These are phyloP conservation scores for Poeciliopsis turneri DNA, from an alignment of 2,797 vertebrate species.

Conservation along the genomic window DNA sequence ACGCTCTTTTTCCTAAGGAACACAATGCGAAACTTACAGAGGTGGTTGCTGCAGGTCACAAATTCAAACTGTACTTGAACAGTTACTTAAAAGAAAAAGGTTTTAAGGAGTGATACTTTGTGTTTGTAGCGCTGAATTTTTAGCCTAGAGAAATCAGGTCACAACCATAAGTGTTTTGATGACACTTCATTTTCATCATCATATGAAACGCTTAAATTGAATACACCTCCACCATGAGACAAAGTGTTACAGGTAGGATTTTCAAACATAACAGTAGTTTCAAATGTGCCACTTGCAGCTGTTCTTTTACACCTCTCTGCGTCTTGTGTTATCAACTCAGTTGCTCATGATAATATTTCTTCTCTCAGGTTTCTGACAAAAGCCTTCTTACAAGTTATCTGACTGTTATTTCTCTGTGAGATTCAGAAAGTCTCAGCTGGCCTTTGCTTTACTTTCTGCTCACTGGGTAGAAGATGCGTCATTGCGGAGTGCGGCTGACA, in stretches of 20 bases:
- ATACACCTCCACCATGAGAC: neutral
- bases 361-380: conserved; percentile 14
- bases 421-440: conserved; percentile 18
- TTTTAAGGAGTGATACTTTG: conserved; percentile 25
- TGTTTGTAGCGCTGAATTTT: conserved; percentile 25
- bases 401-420: conserved; percentile 5
- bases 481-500: conserved; percentile 15
- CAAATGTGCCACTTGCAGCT: conserved; percentile 10
- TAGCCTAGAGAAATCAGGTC: conserved; percentile 13
- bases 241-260: conserved; percentile 1
- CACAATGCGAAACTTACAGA: conserved; percentile 1
- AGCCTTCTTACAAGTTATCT: conserved; percentile 11
- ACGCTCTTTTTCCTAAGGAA: neutral
- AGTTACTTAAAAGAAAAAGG: conserved; percentile 27
- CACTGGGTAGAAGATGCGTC: conserved; percentile 8
- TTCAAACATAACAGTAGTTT: neutral
- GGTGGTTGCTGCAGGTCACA: conserved; percentile 8
- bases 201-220: neutral
- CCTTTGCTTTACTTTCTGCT: conserved; percentile 19
- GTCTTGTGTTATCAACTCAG: neutral
- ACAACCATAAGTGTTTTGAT: conserved; percentile 3
- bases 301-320: neutral
- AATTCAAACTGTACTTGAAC: conserved; percentile 25
- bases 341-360: neutral
- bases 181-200: conserved; percentile 6